phyloP scores from a whole-genome alignment of 2,888 invertebrate species.

The Scaptomyza parva region DNA sequence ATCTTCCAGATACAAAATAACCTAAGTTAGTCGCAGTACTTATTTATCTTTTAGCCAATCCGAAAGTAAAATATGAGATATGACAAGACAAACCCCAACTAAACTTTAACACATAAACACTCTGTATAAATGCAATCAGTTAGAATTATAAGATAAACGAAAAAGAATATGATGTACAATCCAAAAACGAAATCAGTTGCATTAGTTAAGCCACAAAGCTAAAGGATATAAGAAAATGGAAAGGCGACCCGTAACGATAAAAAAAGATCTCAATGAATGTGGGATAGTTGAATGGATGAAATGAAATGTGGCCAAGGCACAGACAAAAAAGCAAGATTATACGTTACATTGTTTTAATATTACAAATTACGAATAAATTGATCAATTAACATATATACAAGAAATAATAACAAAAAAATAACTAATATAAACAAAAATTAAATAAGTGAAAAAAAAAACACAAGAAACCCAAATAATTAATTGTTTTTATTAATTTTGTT shows the following conservation, averaged over 20 bases:
- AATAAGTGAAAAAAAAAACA: slow-evolving; percentile 35
- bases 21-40: slow-evolving; percentile 23
- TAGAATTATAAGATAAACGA: slow-evolving; percentile 69
- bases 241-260: slow-evolving; percentile 4
- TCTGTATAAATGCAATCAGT: slow-evolving; percentile 80
- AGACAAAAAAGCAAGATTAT: slow-evolving; percentile 60
- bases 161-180: slow-evolving; percentile 36
- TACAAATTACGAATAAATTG: slow-evolving; percentile 78
- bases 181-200: slow-evolving; percentile 44
- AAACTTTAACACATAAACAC: slow-evolving; percentile 62
- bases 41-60: slow-evolving; percentile 30
- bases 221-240: slow-evolving; percentile 15
- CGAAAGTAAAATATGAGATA: slow-evolving; percentile 15
- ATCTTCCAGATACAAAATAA: neutral
- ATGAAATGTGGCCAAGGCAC: slow-evolving; percentile 35
- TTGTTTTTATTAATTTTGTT: slow-evolving; percentile 79
- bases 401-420: slow-evolving; percentile 29
- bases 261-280: slow-evolving; percentile 21
- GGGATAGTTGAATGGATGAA: slow-evolving; percentile 6
- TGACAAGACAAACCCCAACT: slow-evolving; percentile 31
- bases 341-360: slow-evolving; percentile 77
- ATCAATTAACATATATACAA: slow-evolving; percentile 75
- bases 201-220: slow-evolving; percentile 56
- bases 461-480: slow-evolving; percentile 56
- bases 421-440: slow-evolving; percentile 11